Evolutionary conservation across 2,888 invertebrate genomes (phyloP).

Genomic region (Anagyrus pseudococci): DNA sequence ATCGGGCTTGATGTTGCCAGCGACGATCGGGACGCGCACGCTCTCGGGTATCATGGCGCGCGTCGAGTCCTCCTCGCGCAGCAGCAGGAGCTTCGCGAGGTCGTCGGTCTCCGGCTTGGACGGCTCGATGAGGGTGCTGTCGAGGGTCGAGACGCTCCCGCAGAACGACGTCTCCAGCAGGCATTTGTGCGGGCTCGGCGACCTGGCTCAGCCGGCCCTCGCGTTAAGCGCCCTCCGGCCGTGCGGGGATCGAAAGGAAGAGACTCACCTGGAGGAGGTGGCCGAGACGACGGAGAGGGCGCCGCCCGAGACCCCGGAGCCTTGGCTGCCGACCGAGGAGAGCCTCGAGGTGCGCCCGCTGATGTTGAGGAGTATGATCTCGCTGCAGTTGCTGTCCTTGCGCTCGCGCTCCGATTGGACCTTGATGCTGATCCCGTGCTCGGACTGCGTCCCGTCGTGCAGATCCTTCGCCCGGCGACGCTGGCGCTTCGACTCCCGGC

Average conservation of each 20-base stretch:
- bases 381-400: constrained; percentile 78
- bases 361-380: constrained; percentile 74
- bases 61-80: constrained; percentile 71
- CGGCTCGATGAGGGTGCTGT: constrained; percentile 54
- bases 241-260: background rate
- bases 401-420: constrained; percentile 68
- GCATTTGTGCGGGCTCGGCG: constrained; percentile 91
- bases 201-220: constrained; percentile 60
- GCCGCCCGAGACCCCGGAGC: constrained; percentile 67
- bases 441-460: constrained; percentile 55
- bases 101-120: constrained; percentile 67
- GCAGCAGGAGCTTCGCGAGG: constrained; percentile 66
- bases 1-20: constrained; percentile 73
- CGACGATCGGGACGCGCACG: constrained; percentile 64
- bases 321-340: constrained; percentile 83
- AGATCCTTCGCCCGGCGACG: constrained; percentile 54
- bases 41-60: constrained; percentile 71
- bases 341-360: constrained; percentile 80
- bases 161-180: constrained; percentile 90
- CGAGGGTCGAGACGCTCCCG: constrained; percentile 76
- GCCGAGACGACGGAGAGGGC: constrained; percentile 57
- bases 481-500: constrained; percentile 52
- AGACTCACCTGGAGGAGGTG: constrained; percentile 55
- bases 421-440: constrained; percentile 58
- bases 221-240: background rate